Conservation (phyloP, 2,113 vertebrate genomes). For the Calidris pugnax region DNA sequence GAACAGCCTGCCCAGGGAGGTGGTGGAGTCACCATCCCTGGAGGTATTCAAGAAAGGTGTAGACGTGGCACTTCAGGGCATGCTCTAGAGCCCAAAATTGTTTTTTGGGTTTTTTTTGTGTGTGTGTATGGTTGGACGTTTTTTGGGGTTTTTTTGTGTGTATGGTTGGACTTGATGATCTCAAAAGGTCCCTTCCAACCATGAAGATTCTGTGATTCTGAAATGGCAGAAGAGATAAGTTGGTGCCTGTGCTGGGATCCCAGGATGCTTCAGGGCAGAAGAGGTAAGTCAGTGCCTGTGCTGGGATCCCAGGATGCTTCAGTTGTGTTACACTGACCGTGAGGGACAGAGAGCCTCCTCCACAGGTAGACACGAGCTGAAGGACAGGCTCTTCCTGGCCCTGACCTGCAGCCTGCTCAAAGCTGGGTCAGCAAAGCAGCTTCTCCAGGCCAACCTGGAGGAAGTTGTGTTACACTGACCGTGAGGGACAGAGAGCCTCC, state of each 20-base stretch:
- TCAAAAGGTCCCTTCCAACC: too few species aligned
- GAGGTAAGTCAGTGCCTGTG: background rate
- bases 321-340: accelerated
- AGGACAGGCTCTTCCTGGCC: background rate
- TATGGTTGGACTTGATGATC: too few species aligned
- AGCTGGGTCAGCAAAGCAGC: background rate
- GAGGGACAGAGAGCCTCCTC: background rate
- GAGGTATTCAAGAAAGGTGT: too few species aligned
- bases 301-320: background rate
- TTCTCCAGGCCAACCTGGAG: background rate
- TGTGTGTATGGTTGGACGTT: too few species aligned
- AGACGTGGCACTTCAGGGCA: too few species aligned
- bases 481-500: background rate
- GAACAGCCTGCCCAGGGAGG: too few species aligned
- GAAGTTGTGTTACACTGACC: accelerated
- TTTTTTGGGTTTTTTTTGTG: too few species aligned
- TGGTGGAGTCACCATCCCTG: too few species aligned
- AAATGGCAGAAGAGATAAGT: background rate
- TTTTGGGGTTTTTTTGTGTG: too few species aligned
- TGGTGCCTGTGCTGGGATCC: background rate
- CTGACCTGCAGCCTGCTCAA: background rate
- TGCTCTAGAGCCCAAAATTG: too few species aligned
- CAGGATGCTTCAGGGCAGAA: too few species aligned
- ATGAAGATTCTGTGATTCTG: too few species aligned
- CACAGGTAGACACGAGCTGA: accelerated